phyloP scores from a whole-genome alignment of 2,888 invertebrate species.

The Latrodectus hesperus region DNA sequence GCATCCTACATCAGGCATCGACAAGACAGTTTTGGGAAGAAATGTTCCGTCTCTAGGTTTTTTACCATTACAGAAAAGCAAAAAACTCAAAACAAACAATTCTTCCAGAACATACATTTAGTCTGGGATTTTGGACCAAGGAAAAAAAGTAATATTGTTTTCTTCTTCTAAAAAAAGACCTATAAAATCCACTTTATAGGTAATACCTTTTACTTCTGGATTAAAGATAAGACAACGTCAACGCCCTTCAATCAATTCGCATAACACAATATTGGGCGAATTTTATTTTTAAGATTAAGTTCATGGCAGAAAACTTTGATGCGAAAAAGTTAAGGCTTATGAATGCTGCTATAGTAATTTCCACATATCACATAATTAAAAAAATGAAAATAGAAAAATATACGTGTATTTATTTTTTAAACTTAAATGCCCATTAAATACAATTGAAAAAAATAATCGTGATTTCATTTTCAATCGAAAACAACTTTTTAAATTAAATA shows the following conservation, averaged over 20 bases:
- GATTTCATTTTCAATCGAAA: too few species aligned
- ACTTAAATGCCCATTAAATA: too few species aligned
- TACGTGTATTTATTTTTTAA: too few species aligned
- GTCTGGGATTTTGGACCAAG: slow-evolving; percentile 61
- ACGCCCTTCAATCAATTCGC: neutral
- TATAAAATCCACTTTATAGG: slow-evolving; percentile 68
- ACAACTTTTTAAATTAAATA: too few species aligned
- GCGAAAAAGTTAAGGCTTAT: too few species aligned
- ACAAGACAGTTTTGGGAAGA: slow-evolving; percentile 65
- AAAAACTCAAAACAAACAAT: slow-evolving; percentile 60
- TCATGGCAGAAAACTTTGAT: too few species aligned
- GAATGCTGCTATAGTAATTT: too few species aligned
- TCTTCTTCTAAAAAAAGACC: slow-evolving; percentile 33
- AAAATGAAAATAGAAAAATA: too few species aligned
- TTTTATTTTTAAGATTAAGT: too few species aligned
- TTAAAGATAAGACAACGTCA: neutral
- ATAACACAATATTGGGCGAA: neutral
- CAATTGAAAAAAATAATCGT: too few species aligned
- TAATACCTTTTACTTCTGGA: slow-evolving; percentile 52
- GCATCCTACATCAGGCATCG: slow-evolving; percentile 56
- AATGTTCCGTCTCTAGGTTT: slow-evolving; percentile 48
- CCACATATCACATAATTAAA: too few species aligned
- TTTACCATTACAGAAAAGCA: slow-evolving; percentile 20
- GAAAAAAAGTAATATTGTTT: slow-evolving; percentile 66
- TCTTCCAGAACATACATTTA: slow-evolving; percentile 54